These are phyloP conservation scores for Apoda limacodes DNA, from an alignment of 2,888 invertebrate species.

Conservation along the genomic window DNA sequence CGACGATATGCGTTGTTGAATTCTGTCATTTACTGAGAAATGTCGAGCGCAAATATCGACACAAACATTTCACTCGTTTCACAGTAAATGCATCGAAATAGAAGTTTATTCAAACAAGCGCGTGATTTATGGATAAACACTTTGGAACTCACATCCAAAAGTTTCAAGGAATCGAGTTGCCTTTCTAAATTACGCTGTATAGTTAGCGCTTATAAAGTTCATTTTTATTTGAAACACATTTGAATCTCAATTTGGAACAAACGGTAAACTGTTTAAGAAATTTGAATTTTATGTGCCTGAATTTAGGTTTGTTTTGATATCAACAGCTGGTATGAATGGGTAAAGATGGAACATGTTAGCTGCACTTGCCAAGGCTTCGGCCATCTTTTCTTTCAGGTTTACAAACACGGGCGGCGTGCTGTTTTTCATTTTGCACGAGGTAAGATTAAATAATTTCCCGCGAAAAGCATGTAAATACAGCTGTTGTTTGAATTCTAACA, in stretches of 20 bases:
- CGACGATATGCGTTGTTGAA: no score
- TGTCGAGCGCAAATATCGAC: not conserved
- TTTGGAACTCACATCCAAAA: conserved; percentile 39
- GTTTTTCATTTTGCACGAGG: conserved; percentile 46
- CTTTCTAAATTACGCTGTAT: conserved; percentile 30
- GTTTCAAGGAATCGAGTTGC: conserved; percentile 22
- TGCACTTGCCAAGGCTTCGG: conserved; percentile 53
- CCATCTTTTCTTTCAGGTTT: conserved; percentile 42
- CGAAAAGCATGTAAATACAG: conserved; percentile 39
- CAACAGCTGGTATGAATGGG: conserved; percentile 25
- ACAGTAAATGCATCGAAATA: conserved; percentile 58
- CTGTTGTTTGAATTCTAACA: no score
- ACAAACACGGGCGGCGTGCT: conserved; percentile 49
- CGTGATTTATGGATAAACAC: conserved; percentile 66
- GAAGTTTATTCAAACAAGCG: conserved; percentile 61
- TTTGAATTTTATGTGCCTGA: conserved; percentile 26
- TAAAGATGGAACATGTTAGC: conserved; percentile 51
- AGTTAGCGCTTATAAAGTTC: conserved; percentile 21
- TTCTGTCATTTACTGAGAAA: no score
- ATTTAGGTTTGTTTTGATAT: conserved; percentile 28
- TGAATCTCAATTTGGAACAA: conserved; percentile 22
- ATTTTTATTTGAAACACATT: conserved; percentile 20
- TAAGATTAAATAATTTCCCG: conserved; percentile 53
- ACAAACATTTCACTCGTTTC: conserved; percentile 26
- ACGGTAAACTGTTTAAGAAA: conserved; percentile 24